A percentile compares a stretch with the other conserved stretches of the same genome.
Conservation (phyloP, 1,140 invertebrate species). For the Macrostomum lignano region DNA sequence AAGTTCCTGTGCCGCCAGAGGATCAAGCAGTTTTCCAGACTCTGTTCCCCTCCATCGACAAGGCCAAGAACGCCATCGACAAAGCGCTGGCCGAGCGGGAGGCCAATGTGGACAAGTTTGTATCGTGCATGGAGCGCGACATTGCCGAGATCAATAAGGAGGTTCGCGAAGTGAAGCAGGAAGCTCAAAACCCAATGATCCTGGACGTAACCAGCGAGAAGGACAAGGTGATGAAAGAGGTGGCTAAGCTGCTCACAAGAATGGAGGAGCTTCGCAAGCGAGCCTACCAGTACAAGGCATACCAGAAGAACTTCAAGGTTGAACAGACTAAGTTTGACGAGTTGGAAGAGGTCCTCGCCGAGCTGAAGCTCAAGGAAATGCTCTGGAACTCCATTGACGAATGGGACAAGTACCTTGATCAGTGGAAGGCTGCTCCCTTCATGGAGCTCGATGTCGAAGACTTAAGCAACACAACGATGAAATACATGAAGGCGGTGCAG, state of each 20-base stretch:
- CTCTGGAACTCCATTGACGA: conserved; percentile 43
- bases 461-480: conserved; percentile 36
- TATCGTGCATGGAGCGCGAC: conserved; percentile 23
- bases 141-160: conserved; percentile 25
- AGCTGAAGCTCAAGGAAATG: conserved; percentile 43
- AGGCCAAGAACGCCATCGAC: conserved; percentile 25
- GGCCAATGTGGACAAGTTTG: conserved; percentile 25
- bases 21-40: conserved; percentile 35
- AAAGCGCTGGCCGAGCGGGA: conserved; percentile 26
- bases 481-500: conserved; percentile 40
- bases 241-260: conserved; percentile 35
- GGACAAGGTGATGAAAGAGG: conserved; percentile 32
- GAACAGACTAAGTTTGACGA: conserved; percentile 48
- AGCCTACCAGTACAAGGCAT: conserved; percentile 35
- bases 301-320: conserved; percentile 33
- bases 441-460: conserved; percentile 40
- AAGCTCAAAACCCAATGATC: conserved; percentile 38
- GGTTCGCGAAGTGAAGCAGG: conserved; percentile 24
- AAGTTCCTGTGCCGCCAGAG: conserved; percentile 35
- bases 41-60: conserved; percentile 21
- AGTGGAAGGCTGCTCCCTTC: conserved; percentile 37
- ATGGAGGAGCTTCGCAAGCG: conserved; percentile 34
- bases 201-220: conserved; percentile 40
- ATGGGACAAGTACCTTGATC: conserved; percentile 35
- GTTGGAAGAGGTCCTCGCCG: conserved; percentile 43